phyloP scores from a whole-genome alignment of 2,797 vertebrate species.

The Falco naumanni region DNA sequence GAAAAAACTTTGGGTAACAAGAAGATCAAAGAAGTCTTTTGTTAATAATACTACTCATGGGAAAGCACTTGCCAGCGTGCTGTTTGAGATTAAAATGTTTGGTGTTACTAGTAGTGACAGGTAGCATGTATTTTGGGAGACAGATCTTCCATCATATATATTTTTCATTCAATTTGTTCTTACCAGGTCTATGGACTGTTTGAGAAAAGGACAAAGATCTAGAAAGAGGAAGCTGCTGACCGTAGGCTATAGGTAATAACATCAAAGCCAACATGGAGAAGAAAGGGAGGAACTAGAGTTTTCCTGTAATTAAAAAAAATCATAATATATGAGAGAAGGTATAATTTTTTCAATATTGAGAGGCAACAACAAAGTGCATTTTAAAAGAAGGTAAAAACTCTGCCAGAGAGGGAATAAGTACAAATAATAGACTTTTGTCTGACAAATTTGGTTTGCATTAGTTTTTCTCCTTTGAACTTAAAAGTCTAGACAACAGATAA shows the following conservation, averaged over 20 bases:
- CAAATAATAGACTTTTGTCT: background rate
- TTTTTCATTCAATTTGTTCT: background rate
- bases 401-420: rapidly evolving
- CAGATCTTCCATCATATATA: background rate
- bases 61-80: background rate
- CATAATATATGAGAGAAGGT: background rate
- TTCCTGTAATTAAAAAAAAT: background rate
- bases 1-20: background rate
- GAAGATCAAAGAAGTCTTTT: background rate
- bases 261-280: background rate
- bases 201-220: background rate
- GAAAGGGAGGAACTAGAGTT: background rate
- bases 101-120: background rate
- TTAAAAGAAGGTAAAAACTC: background rate
- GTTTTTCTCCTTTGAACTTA: background rate
- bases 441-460: background rate
- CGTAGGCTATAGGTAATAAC: background rate
- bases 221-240: background rate
- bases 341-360: background rate
- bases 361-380: background rate
- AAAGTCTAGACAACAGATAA: background rate
- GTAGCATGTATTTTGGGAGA: background rate
- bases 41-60: background rate
- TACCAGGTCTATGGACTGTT: background rate
- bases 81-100: background rate